Evolutionary conservation across 1,140 invertebrate genomes (phyloP), one percentile per base, ranked within the genome.

Genomic region (Aphis craccivora): DNA sequence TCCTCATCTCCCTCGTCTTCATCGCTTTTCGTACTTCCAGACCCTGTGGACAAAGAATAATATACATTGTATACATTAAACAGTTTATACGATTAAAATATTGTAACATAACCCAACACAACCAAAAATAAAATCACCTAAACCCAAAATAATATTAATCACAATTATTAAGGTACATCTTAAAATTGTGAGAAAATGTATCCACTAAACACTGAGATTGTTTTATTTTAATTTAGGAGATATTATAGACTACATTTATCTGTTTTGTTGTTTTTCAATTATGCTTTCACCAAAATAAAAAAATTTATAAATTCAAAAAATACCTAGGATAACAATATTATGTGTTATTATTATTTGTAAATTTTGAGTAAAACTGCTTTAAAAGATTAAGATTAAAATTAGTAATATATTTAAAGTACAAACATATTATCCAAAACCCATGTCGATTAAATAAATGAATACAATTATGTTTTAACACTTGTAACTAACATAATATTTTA

Each of bases 11-110:
- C 91, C 37, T 86, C 91, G 35, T 93, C 91, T 23, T 86, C 81
- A 6, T 93, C 91, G 23, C 91, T 93, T 86, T 93, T 93, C n/a
- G 81, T 53, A 30, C 91, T 83, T 30, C 76, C 91, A 9, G 91
- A 86, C 25, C 91, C 91, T 93, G 48, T 43, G 37, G 55, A 55
- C 60, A 3, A 91, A 6, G n/a, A 43, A 83, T 25, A n/a, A n/a
- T n/a, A 76, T n/a, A 20, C 14, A 76, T 76, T 76, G n/a, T 35
- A 76, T n/a, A n/a, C 60, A 18, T 30, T 14, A 4, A 67, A 4
- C 14, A 18, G 5, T 76, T 76, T n/a, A 76, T 30, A n/a, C 4
- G n/a, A n/a, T 18, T 76, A n/a, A 67, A 67, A 67, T 67, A 67
- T 14, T n/a, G 30, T n/a, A 67, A 67, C 55, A 60, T 30, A 30